phyloP scores from a whole-genome alignment of 2,888 invertebrate genomes.

The Sinhomidia bicolor region DNA sequence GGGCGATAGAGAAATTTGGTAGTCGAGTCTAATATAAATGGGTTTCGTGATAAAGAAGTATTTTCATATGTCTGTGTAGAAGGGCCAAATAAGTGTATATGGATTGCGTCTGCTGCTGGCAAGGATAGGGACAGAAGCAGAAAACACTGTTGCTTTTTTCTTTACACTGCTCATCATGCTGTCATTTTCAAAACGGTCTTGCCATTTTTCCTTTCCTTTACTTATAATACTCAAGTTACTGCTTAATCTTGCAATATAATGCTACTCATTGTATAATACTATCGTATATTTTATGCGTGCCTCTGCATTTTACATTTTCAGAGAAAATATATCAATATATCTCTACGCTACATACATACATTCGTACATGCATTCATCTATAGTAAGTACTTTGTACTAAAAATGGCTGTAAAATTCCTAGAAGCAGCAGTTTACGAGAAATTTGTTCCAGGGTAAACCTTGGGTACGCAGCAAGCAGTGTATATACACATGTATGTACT shows the following conservation, averaged over 20 bases:
- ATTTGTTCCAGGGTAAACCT: conserved; percentile 59
- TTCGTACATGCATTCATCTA: background rate
- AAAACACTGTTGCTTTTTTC: conserved; percentile 61
- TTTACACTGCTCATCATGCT: too few species aligned
- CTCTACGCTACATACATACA: background rate
- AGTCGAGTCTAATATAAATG: background rate
- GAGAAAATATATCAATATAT: background rate
- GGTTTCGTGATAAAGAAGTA: background rate
- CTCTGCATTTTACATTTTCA: background rate
- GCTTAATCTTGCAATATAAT: conserved; percentile 68
- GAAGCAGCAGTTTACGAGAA: conserved; percentile 44
- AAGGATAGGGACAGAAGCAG: conserved; percentile 4
- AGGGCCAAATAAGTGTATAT: conserved; percentile 59
- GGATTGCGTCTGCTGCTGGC: conserved; percentile 2
- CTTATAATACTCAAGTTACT: background rate
- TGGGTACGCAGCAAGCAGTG: background rate
- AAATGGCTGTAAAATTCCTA: conserved; percentile 35
- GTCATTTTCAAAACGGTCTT: background rate
- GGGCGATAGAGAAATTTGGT: conserved; percentile 11
- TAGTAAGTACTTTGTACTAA: background rate
- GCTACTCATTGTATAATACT: conserved; percentile 20
- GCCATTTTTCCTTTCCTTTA: background rate
- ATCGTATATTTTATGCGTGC: conserved; percentile 21
- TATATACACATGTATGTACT: too few species aligned
- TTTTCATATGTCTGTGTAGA: background rate